A percentile compares a stretch with the other conserved stretches of the same genome.
Conservation (phyloP, 2,797 vertebrate genomes). For the Gallinago solitaria region DNA sequence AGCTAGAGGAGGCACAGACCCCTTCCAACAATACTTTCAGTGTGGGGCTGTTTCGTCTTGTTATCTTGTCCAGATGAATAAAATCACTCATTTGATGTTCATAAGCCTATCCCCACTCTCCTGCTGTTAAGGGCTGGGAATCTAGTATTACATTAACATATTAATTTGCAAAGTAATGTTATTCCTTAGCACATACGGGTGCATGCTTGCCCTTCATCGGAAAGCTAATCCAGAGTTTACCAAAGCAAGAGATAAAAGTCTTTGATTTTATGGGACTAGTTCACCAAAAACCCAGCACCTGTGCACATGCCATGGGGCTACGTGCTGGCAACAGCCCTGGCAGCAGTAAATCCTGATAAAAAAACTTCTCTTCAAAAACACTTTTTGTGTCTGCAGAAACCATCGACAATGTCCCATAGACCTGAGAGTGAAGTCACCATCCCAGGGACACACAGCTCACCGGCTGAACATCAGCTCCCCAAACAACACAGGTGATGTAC, state of each 20-base stretch:
- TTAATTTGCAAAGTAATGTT: constrained; percentile 36
- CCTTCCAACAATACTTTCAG: not conserved
- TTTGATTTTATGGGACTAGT: not conserved
- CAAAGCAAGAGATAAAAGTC: not conserved
- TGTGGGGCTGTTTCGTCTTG: not conserved
- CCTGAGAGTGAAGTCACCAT: not conserved
- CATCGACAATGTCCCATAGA: rapidly evolving
- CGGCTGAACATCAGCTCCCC: not conserved
- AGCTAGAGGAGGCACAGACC: not conserved
- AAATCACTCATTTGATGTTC: constrained; percentile 24
- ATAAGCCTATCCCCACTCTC: constrained; percentile 16
- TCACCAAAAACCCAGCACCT: not conserved
- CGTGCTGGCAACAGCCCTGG: not conserved
- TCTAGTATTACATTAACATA: constrained; percentile 21
- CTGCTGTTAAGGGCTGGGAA: constrained; percentile 13
- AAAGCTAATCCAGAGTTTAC: not conserved
- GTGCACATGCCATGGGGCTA: not conserved
- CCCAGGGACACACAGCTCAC: not conserved
- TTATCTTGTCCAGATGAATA: constrained; percentile 9
- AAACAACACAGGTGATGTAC: not conserved
- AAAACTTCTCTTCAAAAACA: not conserved
- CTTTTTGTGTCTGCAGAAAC: not conserved
- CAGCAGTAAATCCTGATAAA: not conserved
- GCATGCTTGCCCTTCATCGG: not conserved
- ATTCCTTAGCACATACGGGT: not conserved